Evolutionary conservation across 2,113 vertebrate genomes (phyloP).

Genomic region (Zapus hudsonius): DNA sequence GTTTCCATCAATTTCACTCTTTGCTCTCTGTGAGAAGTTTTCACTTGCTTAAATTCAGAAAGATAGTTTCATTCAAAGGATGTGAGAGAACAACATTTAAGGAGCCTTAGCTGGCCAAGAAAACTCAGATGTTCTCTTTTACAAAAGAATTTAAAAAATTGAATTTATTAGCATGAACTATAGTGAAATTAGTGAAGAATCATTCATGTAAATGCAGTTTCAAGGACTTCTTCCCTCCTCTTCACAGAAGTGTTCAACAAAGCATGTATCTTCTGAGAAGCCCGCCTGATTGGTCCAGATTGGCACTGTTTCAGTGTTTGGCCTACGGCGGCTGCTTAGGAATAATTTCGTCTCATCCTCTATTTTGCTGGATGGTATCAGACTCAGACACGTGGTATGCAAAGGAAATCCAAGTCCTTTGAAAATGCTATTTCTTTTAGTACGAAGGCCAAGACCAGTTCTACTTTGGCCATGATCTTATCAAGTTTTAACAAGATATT

Average conservation of each 20-base stretch:
- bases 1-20: constrained; percentile 81
- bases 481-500: constrained; percentile 74
- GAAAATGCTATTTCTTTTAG: constrained; percentile 70
- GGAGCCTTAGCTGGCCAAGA: constrained; percentile 65
- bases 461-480: constrained; percentile 76
- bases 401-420: constrained; percentile 78
- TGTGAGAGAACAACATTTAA: constrained; percentile 31
- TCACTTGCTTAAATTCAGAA: constrained; percentile 73
- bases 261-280: constrained; percentile 72
- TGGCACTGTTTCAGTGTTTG: constrained; percentile 80
- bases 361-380: constrained; percentile 76
- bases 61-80: constrained; percentile 71
- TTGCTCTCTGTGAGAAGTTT: constrained; percentile 77
- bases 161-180: constrained; percentile 65
- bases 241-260: constrained; percentile 71
- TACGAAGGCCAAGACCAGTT: constrained; percentile 72
- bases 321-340: constrained; percentile 74
- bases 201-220: constrained; percentile 61
- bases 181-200: constrained; percentile 62
- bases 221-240: constrained; percentile 49
- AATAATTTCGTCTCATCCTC: constrained; percentile 78
- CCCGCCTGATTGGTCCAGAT: constrained; percentile 71
- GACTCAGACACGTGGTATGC: constrained; percentile 68
- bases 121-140: constrained; percentile 59
- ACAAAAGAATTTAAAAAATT: constrained; percentile 46